A percentile compares a stretch with the other conserved stretches of the same genome.
phyloP scores from a whole-genome alignment of 2,113 vertebrate genomes.

The Sapajus apella region DNA sequence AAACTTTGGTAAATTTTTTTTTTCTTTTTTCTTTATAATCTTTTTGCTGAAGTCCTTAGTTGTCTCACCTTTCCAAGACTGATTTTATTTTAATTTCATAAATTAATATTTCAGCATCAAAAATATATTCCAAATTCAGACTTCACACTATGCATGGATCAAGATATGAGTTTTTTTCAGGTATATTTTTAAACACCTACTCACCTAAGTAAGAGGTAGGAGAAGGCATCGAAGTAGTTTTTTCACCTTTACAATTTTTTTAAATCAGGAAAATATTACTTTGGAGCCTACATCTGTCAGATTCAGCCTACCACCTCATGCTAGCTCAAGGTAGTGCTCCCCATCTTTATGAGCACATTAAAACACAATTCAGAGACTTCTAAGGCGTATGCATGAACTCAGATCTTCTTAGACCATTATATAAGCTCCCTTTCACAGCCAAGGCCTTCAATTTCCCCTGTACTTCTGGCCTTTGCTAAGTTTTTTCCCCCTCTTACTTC shows the following conservation, averaged over 20 bases:
- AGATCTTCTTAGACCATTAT: background rate
- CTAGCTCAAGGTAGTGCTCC: background rate
- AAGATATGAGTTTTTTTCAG: background rate
- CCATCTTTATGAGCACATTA: background rate
- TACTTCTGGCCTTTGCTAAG: background rate
- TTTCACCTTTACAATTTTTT: background rate
- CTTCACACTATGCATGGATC: background rate
- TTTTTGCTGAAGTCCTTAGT: background rate
- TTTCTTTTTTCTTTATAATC: background rate
- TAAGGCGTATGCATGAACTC: background rate
- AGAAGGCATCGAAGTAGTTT: background rate
- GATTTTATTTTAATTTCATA: background rate
- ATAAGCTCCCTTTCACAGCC: background rate
- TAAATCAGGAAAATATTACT: background rate
- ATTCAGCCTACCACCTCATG: background rate
- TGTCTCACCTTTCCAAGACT: background rate
- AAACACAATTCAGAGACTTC: background rate
- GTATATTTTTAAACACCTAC: background rate
- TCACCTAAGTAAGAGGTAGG: background rate
- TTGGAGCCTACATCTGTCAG: background rate
- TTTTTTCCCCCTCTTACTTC: background rate
- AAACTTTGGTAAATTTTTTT: background rate
- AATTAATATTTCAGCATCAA: background rate
- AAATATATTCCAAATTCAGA: background rate
- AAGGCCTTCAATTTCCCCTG: background rate